These are phyloP conservation scores for Phrynocephalus vlangalii DNA, from an alignment of 2,797 vertebrate genomes.

Conservation along the genomic window DNA sequence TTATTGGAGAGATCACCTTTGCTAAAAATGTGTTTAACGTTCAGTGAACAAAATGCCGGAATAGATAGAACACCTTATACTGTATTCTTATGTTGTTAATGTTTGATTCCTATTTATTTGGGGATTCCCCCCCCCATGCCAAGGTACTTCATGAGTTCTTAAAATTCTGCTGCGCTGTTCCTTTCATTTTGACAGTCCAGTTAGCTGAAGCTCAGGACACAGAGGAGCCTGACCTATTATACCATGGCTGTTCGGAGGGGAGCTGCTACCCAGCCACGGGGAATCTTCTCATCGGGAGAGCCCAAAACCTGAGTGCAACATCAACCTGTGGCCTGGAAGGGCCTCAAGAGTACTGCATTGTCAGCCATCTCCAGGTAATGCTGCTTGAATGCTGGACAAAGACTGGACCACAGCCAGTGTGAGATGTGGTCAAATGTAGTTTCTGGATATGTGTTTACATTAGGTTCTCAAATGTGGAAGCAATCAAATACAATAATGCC, in stretches of 20 bases:
- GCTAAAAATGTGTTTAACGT: too few species aligned
- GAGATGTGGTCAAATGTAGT: not conserved
- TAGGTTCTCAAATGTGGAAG: not conserved
- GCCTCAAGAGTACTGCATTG: slow-evolving; percentile 85
- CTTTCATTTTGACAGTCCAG: slow-evolving; percentile 39
- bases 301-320: slow-evolving; percentile 78
- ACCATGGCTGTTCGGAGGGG: slow-evolving; percentile 81
- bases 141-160: not conserved
- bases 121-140: not conserved
- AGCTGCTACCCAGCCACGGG: slow-evolving; percentile 88
- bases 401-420: too few species aligned
- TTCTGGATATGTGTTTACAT: not conserved
- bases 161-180: not conserved
- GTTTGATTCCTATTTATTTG: too few species aligned
- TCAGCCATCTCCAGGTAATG: slow-evolving; percentile 88
- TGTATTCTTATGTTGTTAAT: too few species aligned
- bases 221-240: slow-evolving; percentile 79
- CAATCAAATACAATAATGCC: not conserved
- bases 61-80: too few species aligned
- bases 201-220: slow-evolving; percentile 56
- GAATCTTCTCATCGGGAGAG: slow-evolving; percentile 87
- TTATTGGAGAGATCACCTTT: too few species aligned
- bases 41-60: too few species aligned
- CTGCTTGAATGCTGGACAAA: not conserved
- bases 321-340: slow-evolving; percentile 83